Percentiles rank a stretch among this genome's conserved stretches.
Conservation (phyloP, 2,888 invertebrate genomes). For the Hololepta plana region DNA sequence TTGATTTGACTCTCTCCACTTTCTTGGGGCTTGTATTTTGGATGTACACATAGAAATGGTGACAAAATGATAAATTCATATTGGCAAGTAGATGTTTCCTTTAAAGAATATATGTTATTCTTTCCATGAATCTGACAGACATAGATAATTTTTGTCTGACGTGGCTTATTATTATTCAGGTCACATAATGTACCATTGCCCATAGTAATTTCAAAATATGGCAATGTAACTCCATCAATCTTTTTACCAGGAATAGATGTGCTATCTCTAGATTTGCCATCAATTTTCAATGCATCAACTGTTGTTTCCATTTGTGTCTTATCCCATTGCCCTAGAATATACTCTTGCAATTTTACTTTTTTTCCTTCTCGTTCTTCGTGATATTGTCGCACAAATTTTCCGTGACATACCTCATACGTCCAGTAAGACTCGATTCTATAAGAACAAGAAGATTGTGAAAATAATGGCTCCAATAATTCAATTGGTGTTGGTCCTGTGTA, state of each 20-base stretch:
- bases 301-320: slow-evolving; percentile 41
- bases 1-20: slow-evolving; percentile 60
- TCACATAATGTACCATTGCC: slow-evolving; percentile 85
- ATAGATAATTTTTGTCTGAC: slow-evolving; percentile 66
- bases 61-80: slow-evolving; percentile 87
- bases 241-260: slow-evolving; percentile 39
- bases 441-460: slow-evolving; percentile 61
- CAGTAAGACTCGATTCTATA: slow-evolving; percentile 81
- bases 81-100: slow-evolving; percentile 85
- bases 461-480: slow-evolving; percentile 57
- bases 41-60: slow-evolving; percentile 73
- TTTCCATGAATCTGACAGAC: slow-evolving; percentile 79
- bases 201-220: slow-evolving; percentile 76
- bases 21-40: slow-evolving; percentile 66
- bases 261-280: too few relatives aligned
- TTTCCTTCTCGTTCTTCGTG: slow-evolving; percentile 88
- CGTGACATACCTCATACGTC: slow-evolving; percentile 95
- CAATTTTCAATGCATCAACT: slow-evolving; percentile 31
- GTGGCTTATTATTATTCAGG: slow-evolving; percentile 59
- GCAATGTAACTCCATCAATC: slow-evolving; percentile 75
- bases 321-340: slow-evolving; percentile 64
- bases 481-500: slow-evolving; percentile 61
- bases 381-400: slow-evolving; percentile 77
- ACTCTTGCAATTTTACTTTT: slow-evolving; percentile 68
- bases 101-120: slow-evolving; percentile 82